Conservation (phyloP, 2,113 vertebrate species). For the Xyliphius kryptos region DNA sequence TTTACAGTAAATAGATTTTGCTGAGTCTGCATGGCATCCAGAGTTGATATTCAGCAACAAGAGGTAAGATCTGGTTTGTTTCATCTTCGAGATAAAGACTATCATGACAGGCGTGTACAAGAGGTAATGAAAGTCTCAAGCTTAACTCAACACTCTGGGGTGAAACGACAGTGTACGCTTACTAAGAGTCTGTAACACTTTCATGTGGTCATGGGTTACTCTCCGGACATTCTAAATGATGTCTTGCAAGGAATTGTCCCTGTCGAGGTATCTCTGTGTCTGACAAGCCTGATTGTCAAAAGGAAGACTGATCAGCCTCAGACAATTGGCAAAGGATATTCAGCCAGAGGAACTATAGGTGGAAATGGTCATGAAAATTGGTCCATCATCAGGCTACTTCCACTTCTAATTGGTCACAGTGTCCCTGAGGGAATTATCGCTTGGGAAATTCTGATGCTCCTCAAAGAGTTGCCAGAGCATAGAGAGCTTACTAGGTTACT, state of each 20-base stretch:
- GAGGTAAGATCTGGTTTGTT: slow-evolving; percentile 28
- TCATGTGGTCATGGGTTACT: too few species aligned
- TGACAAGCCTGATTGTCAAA: too few species aligned
- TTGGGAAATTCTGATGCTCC: background rate
- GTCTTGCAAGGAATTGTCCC: too few species aligned
- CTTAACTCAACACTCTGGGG: slow-evolving; percentile 3
- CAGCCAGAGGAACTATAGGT: background rate
- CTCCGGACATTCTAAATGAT: too few species aligned
- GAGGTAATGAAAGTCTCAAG: slow-evolving; percentile 2
- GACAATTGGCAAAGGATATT: background rate
- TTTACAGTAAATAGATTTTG: slow-evolving; percentile 1
- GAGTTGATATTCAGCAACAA: slow-evolving; percentile 20
- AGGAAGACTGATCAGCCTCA: slow-evolving; percentile 2
- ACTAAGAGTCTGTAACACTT: too few species aligned
- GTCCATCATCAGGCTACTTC: background rate
- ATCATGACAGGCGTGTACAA: slow-evolving; percentile 31
- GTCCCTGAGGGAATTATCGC: background rate
- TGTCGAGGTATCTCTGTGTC: too few species aligned
- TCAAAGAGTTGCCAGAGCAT: too few species aligned
- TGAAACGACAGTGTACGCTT: background rate
- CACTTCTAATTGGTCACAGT: background rate
- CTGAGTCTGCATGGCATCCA: slow-evolving; percentile 25
- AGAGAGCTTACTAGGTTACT: too few species aligned
- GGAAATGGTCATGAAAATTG: background rate
- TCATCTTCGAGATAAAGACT: slow-evolving; percentile 21